Conservation (phyloP, 2,113 vertebrate species). For the Cepphus grylle region DNA sequence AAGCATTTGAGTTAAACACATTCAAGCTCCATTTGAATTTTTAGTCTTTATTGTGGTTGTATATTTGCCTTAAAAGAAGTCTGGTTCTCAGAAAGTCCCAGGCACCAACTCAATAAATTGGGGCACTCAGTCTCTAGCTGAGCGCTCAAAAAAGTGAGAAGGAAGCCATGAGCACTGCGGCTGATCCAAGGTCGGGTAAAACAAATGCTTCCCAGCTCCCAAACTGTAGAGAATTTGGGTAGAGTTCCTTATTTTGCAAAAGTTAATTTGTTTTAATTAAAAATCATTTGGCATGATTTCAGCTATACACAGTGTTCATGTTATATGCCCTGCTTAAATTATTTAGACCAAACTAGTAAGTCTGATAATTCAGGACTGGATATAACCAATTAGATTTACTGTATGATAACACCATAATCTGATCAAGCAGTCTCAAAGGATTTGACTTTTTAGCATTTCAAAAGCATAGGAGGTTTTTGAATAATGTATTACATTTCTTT, state of each 20-base stretch:
- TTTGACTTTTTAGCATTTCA: conserved; percentile 43
- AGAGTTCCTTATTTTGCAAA: background rate
- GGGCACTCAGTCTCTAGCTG: background rate
- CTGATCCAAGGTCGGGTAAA: background rate
- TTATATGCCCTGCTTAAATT: background rate
- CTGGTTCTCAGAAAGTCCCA: background rate
- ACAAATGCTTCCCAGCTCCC: background rate
- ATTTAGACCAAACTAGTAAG: conserved; percentile 16
- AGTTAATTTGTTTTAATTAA: background rate
- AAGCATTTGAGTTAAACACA: background rate
- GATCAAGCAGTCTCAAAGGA: background rate
- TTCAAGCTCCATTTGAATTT: background rate
- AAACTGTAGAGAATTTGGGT: background rate
- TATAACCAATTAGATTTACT: background rate
- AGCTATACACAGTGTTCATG: background rate
- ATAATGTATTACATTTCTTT: conserved; percentile 59
- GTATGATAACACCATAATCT: background rate
- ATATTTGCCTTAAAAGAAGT: background rate
- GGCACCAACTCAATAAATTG: background rate
- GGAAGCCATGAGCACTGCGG: background rate
- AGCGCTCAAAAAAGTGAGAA: background rate
- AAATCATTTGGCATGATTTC: background rate
- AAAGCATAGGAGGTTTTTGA: conserved; percentile 22
- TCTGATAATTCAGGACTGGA: background rate
- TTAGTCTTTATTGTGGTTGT: background rate